These are phyloP conservation scores for Pluvianellus socialis DNA, from an alignment of 2,113 vertebrate genomes.

Conservation along the genomic window DNA sequence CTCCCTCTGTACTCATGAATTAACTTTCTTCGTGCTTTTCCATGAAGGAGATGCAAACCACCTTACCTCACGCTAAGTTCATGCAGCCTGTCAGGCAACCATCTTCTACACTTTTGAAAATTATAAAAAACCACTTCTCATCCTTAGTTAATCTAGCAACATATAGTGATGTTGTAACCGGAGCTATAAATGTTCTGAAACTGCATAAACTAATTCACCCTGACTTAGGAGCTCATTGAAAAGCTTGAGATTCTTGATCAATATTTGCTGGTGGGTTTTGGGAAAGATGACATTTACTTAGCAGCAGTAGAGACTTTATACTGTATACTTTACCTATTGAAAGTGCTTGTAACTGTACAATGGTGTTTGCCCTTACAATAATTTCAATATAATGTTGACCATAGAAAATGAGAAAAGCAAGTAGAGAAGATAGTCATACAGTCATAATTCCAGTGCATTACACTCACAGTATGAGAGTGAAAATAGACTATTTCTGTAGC, in stretches of 20 bases:
- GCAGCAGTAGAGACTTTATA: slow-evolving; percentile 61
- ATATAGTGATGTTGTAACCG: background rate
- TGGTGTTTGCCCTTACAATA: slow-evolving; percentile 61
- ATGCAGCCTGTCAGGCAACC: background rate
- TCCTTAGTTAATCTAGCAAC: background rate
- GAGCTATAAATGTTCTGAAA: slow-evolving; percentile 20
- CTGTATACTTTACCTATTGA: slow-evolving; percentile 63
- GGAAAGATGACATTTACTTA: slow-evolving; percentile 63
- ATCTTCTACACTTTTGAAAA: background rate
- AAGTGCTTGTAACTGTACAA: slow-evolving; percentile 42
- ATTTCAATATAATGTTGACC: slow-evolving; percentile 64
- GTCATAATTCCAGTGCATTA: slow-evolving; percentile 27
- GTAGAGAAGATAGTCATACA: slow-evolving; percentile 36
- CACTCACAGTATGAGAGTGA: slow-evolving; percentile 16
- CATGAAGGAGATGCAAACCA: background rate
- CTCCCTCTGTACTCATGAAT: background rate
- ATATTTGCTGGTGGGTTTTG: slow-evolving; percentile 65
- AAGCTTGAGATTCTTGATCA: slow-evolving; percentile 60
- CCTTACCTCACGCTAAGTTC: background rate
- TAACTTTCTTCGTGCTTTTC: background rate
- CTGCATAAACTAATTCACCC: slow-evolving; percentile 22
- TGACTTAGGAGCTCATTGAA: background rate
- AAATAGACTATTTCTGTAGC: slow-evolving; percentile 9
- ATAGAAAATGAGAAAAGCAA: slow-evolving; percentile 70
- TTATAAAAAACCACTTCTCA: background rate